Conservation (phyloP, 2,888 invertebrate genomes). For the Cecidostiba fungosa region DNA sequence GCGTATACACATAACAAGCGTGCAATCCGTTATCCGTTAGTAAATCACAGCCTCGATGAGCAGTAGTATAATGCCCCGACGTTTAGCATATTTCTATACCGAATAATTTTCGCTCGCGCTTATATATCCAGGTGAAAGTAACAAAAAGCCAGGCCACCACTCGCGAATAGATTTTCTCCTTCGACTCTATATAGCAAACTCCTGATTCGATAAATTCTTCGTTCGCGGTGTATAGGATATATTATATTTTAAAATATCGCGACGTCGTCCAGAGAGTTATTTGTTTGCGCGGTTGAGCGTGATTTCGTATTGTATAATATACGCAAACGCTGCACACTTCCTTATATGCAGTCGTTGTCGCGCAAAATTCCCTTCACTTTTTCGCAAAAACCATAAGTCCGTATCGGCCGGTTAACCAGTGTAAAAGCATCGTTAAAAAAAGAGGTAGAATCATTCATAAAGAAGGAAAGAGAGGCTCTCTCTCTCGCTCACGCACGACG, state of each 20-base stretch:
- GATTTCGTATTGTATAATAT: neutral
- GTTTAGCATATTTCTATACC: conserved; percentile 9
- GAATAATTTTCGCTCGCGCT: neutral
- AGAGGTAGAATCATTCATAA: neutral
- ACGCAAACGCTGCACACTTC: neutral
- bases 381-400: neutral
- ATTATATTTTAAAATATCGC: neutral
- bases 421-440: neutral
- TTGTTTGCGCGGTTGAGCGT: neutral
- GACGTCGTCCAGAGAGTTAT: neutral
- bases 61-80: conserved; percentile 11
- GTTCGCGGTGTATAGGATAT: neutral
- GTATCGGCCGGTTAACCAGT: neutral
- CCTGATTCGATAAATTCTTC: neutral
- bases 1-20: neutral
- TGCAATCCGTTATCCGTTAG: neutral
- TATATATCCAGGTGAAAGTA: conserved; percentile 5
- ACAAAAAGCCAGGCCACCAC: conserved; percentile 19
- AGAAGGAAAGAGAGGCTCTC: neutral
- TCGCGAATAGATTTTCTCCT: conserved; percentile 20
- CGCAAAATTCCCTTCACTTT: conserved; percentile 10
- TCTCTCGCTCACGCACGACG: neutral
- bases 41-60: neutral
- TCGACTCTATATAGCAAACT: neutral
- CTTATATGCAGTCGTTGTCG: conserved; percentile 1